phyloP scores from a whole-genome alignment of 2,113 vertebrate genomes.

The Podarcis raffonei region DNA sequence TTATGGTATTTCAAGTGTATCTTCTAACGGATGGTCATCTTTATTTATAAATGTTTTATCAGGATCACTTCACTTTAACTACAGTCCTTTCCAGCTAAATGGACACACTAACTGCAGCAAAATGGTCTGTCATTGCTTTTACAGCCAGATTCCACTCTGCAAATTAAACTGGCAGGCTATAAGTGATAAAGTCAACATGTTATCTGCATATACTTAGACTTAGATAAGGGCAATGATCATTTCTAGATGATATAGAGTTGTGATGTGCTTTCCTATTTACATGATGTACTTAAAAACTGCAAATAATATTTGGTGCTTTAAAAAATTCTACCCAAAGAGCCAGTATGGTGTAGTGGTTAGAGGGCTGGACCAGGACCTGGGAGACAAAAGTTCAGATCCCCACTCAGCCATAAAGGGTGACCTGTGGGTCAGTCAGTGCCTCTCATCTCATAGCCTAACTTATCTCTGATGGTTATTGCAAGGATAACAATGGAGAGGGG shows the following conservation, averaged over 20 bases:
- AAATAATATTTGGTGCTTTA: background rate
- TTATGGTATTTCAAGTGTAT: background rate
- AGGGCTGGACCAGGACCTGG: no score
- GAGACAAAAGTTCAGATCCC: no score
- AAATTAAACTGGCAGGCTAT: background rate
- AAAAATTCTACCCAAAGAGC: no score
- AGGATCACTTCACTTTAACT: background rate
- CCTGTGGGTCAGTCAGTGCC: no score
- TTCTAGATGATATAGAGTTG: background rate
- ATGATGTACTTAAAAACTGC: background rate
- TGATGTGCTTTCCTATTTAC: background rate
- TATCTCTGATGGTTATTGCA: no score
- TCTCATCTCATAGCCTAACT: no score
- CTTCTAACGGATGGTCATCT: slow-evolving; percentile 13
- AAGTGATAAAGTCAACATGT: background rate
- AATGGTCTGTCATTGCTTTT: background rate
- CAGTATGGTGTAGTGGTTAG: no score
- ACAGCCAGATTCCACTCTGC: background rate
- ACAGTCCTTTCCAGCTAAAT: slow-evolving; percentile 18
- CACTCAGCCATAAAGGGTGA: no score
- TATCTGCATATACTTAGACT: background rate
- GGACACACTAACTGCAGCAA: background rate
- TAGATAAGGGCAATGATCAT: background rate
- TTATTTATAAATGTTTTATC: slow-evolving; percentile 6
- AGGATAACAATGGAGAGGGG: no score